Evolutionary conservation across 2,888 invertebrate species (phyloP), one percentile per base, ranked within the genome.

Genomic region (Lochmaea crataegi): DNA sequence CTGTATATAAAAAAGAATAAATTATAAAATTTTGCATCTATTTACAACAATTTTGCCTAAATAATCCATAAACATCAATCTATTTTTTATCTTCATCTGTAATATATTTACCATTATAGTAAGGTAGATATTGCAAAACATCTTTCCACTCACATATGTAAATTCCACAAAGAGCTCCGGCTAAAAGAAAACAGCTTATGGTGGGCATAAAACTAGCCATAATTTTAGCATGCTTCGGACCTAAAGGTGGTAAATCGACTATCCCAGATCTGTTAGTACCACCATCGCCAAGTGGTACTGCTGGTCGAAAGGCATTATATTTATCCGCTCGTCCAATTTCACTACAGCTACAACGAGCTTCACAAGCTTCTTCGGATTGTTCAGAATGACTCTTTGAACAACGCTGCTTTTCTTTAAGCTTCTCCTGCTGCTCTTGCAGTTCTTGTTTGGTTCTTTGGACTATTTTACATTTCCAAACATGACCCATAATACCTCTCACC

Each of bases 111-210:
- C 91, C 90, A 79, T 90, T 89, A 86, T 95, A 94, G 86, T 90
- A 93, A 22, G 96, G 96, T 77, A 96, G 86, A 84, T 92, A 91
- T 79, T 92, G 89, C 65, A 92, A 88, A 76, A 95, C 87, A 67
- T 90, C 83, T 86, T 91, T 93, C 95, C 95, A 96, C 83, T 96
- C 95, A 0, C 94, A 94, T 80, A 93, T 89, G 85, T 94, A 96
- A 1, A 68, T 26, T 0, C 71, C 73, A 51, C 71, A 75, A 51
- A 75, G 53, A 57, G 63, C n/a, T 5, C 68, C 69, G 2, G 70
- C 66, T 18, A 64, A 63, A 9, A 18, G 18, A 18, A 66, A 51
- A 10, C 38, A 66, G 18, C 38, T n/a, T 16, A 66, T 66, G 14
- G 56, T 66, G 18, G 66, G 66, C n/a, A 66, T 5, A 11, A 41